Conservation (phyloP, 2,797 vertebrate species). For the Acipenser oxyrinchus region DNA sequence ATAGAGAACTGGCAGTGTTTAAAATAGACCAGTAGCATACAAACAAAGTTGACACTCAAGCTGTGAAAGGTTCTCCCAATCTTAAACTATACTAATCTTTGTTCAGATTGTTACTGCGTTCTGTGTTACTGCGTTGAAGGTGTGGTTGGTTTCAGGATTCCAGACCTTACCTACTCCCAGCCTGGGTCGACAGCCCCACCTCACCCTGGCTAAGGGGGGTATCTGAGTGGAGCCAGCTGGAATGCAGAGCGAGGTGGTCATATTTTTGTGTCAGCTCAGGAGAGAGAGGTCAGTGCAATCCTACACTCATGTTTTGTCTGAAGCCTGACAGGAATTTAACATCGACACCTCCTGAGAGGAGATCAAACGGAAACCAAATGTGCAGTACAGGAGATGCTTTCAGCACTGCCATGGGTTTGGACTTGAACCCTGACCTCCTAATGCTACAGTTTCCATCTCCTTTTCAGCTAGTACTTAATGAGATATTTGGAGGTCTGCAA, state of each 20-base stretch:
- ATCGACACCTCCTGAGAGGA: neutral
- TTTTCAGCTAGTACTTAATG: neutral
- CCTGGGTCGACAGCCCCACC: neutral
- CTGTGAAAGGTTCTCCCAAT: too few species aligned
- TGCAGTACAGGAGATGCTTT: slow-evolving; percentile 4
- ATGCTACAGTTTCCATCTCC: neutral
- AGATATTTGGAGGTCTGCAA: neutral
- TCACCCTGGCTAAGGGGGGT: slow-evolving; percentile 3
- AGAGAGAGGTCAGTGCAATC: neutral
- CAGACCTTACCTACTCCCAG: neutral
- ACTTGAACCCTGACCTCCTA: slow-evolving; percentile 10
- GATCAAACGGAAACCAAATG: neutral
- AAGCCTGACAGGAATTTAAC: slow-evolving; percentile 9
- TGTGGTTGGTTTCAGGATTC: neutral
- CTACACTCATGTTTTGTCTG: neutral
- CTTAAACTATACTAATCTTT: too few species aligned
- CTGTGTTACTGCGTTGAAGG: too few species aligned
- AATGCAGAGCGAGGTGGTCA: neutral
- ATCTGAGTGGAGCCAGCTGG: slow-evolving; percentile 4
- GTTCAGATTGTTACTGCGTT: too few species aligned
- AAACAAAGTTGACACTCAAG: too few species aligned
- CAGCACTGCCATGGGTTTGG: neutral
- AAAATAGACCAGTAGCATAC: too few species aligned
- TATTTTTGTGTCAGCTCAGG: neutral
- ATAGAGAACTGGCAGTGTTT: too few species aligned